A percentile compares a stretch with the other conserved stretches of the same genome.
These are phyloP conservation scores for Elanus axillaris DNA, from an alignment of 2,113 vertebrate genomes.

Conservation along the genomic window DNA sequence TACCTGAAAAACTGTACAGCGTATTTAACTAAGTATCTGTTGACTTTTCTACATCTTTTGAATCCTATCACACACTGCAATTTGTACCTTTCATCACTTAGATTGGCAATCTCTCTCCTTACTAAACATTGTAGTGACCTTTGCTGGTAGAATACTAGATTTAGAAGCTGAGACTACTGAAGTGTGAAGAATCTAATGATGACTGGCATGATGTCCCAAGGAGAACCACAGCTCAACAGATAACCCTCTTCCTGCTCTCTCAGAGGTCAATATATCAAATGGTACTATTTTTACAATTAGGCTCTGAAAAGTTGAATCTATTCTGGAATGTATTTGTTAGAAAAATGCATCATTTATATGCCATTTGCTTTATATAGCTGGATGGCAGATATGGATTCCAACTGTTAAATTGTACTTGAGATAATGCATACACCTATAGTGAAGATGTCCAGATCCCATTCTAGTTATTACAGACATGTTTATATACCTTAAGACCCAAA, in stretches of 20 bases:
- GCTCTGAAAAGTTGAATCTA: background rate
- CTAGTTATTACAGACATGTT: background rate
- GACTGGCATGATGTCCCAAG: background rate
- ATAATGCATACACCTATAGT: background rate
- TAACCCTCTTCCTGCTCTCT: background rate
- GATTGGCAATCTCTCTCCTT: background rate
- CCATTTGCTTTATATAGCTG: background rate
- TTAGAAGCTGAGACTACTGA: background rate
- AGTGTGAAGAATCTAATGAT: constrained; percentile 14
- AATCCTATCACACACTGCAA: background rate
- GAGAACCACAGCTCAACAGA: background rate
- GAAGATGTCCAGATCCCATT: background rate
- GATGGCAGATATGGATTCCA: background rate
- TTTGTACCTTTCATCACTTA: constrained; percentile 44
- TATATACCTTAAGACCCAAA: background rate
- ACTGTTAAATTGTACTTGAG: background rate
- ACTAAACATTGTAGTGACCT: background rate
- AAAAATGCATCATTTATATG: background rate
- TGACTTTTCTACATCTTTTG: constrained; percentile 3
- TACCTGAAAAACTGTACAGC: constrained; percentile 1
- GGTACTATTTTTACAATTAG: background rate
- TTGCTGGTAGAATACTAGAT: background rate
- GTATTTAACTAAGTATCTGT: constrained; percentile 6
- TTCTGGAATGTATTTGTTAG: background rate
- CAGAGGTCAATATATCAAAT: background rate